Evolutionary conservation across 2,113 vertebrate genomes (phyloP).

Genomic region (Corydoras maculifer): DNA sequence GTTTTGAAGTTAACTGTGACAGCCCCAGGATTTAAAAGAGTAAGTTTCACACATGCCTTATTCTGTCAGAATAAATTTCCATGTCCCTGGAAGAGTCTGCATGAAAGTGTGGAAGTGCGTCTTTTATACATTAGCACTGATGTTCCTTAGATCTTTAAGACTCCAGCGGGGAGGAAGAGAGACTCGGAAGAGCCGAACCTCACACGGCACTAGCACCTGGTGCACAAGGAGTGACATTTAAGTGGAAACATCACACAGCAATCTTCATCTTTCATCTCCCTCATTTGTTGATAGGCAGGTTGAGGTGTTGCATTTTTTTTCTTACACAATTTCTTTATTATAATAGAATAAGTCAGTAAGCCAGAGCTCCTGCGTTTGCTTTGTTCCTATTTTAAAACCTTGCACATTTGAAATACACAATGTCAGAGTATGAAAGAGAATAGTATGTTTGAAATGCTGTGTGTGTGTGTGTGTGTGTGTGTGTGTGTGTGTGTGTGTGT

Average conservation of each 20-base stretch:
- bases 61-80: constrained; percentile 62
- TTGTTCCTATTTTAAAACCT: constrained; percentile 37
- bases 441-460: constrained; percentile 29
- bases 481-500: not conserved
- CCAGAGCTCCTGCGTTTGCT: constrained; percentile 14
- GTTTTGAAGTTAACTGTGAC: constrained; percentile 65
- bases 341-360: constrained; percentile 25
- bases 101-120: constrained; percentile 65
- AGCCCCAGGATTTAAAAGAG: constrained; percentile 49
- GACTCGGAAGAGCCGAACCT: constrained; percentile 52
- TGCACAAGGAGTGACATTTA: constrained; percentile 46
- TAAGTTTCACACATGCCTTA: constrained; percentile 49
- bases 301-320: constrained; percentile 27
- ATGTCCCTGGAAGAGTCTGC: constrained; percentile 41
- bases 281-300: constrained; percentile 42
- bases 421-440: constrained; percentile 36
- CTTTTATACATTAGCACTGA: constrained; percentile 65
- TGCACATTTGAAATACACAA: constrained; percentile 18
- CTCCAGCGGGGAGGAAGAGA: constrained; percentile 56
- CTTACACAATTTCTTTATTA: constrained; percentile 26
- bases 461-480: too few relatives aligned
- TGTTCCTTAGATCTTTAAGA: constrained; percentile 65
- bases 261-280: constrained; percentile 41
- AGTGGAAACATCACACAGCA: constrained; percentile 34
- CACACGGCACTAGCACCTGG: constrained; percentile 47